phyloP scores from a whole-genome alignment of 2,113 vertebrate species.

The Podilymbus podiceps region DNA sequence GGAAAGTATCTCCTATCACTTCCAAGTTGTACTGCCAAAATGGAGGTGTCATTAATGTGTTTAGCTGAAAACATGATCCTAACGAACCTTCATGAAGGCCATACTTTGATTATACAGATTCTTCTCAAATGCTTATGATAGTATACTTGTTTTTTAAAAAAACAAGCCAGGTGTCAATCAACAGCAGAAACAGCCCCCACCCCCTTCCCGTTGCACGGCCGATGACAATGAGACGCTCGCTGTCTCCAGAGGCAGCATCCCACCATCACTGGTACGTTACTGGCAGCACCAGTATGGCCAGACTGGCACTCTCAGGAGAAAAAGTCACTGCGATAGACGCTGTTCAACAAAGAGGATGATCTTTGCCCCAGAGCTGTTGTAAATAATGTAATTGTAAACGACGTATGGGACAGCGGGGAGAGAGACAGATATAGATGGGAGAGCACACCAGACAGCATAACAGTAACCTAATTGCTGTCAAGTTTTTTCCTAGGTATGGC shows the following conservation, averaged over 20 bases:
- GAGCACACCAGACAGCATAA: neutral
- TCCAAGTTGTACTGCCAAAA: neutral
- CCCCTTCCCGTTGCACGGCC: neutral
- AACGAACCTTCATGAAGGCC: neutral
- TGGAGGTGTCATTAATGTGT: neutral
- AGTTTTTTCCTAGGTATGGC: neutral
- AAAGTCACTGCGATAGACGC: neutral
- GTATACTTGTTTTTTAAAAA: neutral
- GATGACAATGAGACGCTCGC: rapidly evolving
- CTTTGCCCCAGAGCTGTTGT: neutral
- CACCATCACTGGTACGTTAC: neutral
- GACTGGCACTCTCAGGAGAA: neutral
- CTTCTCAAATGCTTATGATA: neutral
- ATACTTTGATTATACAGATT: neutral
- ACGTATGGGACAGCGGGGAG: neutral
- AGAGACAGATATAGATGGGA: neutral
- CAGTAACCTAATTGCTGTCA: neutral
- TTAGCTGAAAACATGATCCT: neutral
- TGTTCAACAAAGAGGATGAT: neutral
- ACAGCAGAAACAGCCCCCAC: neutral
- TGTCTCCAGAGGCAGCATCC: neutral
- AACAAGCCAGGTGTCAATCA: neutral
- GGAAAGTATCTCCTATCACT: neutral
- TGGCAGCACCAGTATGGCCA: neutral
- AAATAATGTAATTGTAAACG: neutral